Base-by-base conservation (phyloP, 2,113 vertebrate species). In the Porphyrio hochstetteri region DNA sequence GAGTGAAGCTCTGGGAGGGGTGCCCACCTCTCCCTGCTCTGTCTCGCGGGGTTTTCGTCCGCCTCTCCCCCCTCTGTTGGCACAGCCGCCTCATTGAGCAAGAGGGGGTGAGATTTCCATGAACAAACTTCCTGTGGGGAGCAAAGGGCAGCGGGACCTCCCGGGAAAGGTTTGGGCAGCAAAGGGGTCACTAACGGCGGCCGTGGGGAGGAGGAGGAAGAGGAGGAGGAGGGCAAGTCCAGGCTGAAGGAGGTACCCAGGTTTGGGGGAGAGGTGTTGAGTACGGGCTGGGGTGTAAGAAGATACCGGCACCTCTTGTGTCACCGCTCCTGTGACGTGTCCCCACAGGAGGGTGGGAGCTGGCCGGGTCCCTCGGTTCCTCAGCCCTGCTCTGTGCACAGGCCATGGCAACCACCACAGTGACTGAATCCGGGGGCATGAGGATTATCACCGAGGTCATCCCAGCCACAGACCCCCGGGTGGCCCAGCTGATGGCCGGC, bases 361-460 rank as follows among this genome's bases (percentile, higher is more conserved):
- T 24, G 10, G 21, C 7, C 6, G 1, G 33, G 23, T 44, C 76
- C 61, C 17, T 17, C 76, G 33, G 15, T 17, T 46, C 44, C 44
- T 46, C 56, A 15, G 36, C 38, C 64, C 55, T 10, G 1, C 56
- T 65, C 35, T 31, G 70, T 67, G 75, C 64, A 11, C 53, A 76
- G 82, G 82, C 4, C 11, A 97, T 97, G 97, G 95, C 95, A 0
- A 16, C 92, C 91, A 80, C 69, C 76, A 40, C 92, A 0, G 93
- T 97, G 82, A 95, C 91, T 0, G 95, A 97, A 0, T 53, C 85
- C 0, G 87, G 84, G 3, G 83, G 71, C 0, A 40, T 97, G 69
- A 94, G 92, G 91, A 94, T 97, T 84, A 75, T 97, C 96, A 97
- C 96, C 0, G 95, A 97, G 75, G 87, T 97, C 29, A 71, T 97